Base-by-base conservation (phyloP, 2,113 vertebrate genomes). In the Scatophagus argus region DNA sequence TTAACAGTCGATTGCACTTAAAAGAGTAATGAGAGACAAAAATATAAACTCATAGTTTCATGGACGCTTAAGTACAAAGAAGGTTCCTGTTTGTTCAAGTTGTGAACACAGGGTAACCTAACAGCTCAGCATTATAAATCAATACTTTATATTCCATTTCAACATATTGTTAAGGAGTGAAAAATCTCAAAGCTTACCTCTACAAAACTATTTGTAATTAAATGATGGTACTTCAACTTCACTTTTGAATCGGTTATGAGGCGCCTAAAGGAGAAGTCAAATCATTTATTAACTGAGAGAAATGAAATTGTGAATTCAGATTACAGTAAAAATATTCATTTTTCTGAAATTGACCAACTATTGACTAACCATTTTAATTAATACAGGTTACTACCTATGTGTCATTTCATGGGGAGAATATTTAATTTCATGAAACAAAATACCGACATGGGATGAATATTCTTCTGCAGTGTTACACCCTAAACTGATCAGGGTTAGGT, bases 151-250 rank as follows among this genome's bases (percentile, higher is more conserved):
- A 56, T 23, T 70, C 9, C 9, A 68, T 27, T 49, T 67, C 0
- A 36, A 55, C 38, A 55, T 9, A 71, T 3, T 66, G 21, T 66
- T 56, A 41, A 56, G 31, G 7, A n/a, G 4, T 49, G 63, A 41
- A 63, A 70, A 74, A 60, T 32, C 4, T 52, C 19, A 62, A 49
- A 74, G 92, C 97, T 97, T 95, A 99, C 98, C 98, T 99, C 98
- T 96, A 99, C 98, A 97, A 99, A 99, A 96, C 98, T 99, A 98
- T 99, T 99, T 61, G 98, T 99, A 95, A 99, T 99, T 98, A 99
- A 97, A 98, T 99, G 98, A 93, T 99, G 98, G 96, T 99, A 99
- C 96, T 99, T 99, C 97, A 99, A 97, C 94, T 99, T 99, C 94
- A 99, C 98, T 96, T 99, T 99, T 85, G 98, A 99, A 96, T 99